A percentile compares a stretch with the other conserved stretches of the same genome.
phyloP scores from a whole-genome alignment of 1,140 invertebrate species.

The Drosophila rhopaloa region DNA sequence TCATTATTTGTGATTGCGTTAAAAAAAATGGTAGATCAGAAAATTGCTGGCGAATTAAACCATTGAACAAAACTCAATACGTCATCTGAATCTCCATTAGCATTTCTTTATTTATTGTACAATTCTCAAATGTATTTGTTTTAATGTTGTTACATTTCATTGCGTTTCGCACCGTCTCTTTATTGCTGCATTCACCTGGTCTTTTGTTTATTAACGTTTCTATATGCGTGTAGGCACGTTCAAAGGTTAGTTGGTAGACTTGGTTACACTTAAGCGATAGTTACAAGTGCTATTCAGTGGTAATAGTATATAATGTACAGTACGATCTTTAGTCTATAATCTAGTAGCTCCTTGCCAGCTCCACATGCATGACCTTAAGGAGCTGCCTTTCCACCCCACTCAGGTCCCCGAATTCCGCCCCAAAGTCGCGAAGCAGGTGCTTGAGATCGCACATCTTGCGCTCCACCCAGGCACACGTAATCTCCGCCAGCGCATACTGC shows the following conservation, averaged over 20 bases:
- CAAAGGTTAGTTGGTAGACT: conserved; percentile 54
- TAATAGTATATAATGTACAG: conserved; percentile 12
- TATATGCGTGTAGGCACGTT: conserved; percentile 38
- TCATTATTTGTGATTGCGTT: too few species aligned
- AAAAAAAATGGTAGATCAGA: too few species aligned
- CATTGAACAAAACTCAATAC: too few species aligned
- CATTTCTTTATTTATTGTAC: conserved; percentile 31
- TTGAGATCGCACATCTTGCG: conserved; percentile 70
- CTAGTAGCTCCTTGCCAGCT: conserved; percentile 58
- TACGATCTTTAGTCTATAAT: conserved; percentile 12
- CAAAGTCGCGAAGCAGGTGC: conserved; percentile 60
- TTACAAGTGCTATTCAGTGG: conserved; percentile 25
- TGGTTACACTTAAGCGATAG: conserved; percentile 46
- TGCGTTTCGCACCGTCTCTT: conserved; percentile 15
- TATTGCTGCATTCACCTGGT: conserved; percentile 36
- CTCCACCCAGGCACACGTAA: conserved; percentile 68
- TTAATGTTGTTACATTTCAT: conserved; percentile 25
- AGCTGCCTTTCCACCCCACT: conserved; percentile 58
- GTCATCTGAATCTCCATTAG: conserved; percentile 2
- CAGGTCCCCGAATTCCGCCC: conserved; percentile 48
- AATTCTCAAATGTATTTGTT: conserved; percentile 23
- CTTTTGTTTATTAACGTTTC: conserved; percentile 7
- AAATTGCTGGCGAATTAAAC: neutral
- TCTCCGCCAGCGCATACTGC: conserved; percentile 71
- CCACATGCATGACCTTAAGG: conserved; percentile 43